Conservation (phyloP, 2,113 vertebrate species). For the Percina caprodes region DNA sequence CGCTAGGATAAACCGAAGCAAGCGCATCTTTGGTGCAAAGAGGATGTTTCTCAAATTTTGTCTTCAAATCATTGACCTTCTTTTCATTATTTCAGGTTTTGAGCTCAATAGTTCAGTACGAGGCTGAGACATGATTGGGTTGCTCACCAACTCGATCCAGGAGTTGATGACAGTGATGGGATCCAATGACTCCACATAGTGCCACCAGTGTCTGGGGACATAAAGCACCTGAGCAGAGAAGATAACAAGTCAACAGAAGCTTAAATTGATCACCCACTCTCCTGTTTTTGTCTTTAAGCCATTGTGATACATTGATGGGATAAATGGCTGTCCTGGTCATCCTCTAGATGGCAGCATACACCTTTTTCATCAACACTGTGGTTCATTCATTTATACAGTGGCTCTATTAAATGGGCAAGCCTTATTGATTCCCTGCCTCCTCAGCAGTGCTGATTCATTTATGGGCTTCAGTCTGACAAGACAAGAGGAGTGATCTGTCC, state of each 20-base stretch:
- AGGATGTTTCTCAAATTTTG: not conserved
- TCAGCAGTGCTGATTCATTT: constrained; percentile 35
- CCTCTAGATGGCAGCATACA: constrained; percentile 74
- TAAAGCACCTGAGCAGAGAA: constrained; percentile 88
- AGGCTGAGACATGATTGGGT: not conserved
- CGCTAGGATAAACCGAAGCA: constrained; percentile 8
- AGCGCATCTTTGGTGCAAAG: not conserved
- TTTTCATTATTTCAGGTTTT: not conserved
- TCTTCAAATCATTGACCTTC: not conserved
- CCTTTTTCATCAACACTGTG: not conserved
- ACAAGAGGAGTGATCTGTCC: constrained; percentile 36
- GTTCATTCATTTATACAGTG: constrained; percentile 37
- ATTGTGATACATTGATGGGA: not conserved
- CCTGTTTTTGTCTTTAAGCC: not conserved
- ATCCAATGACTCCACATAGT: constrained; percentile 95
- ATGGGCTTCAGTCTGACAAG: constrained; percentile 38
- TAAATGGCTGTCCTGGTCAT: not conserved
- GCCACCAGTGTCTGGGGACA: constrained; percentile 98
- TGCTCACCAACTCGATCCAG: constrained; percentile 94
- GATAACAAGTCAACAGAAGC: not conserved
- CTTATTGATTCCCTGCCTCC: constrained; percentile 52
- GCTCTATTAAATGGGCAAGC: constrained; percentile 36
- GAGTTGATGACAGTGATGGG: constrained; percentile 95
- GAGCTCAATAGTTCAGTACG: not conserved
- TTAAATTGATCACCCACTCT: not conserved